Conservation (phyloP, 92 coral and sea anemone species). For the Phenganax stokvisi region DNA sequence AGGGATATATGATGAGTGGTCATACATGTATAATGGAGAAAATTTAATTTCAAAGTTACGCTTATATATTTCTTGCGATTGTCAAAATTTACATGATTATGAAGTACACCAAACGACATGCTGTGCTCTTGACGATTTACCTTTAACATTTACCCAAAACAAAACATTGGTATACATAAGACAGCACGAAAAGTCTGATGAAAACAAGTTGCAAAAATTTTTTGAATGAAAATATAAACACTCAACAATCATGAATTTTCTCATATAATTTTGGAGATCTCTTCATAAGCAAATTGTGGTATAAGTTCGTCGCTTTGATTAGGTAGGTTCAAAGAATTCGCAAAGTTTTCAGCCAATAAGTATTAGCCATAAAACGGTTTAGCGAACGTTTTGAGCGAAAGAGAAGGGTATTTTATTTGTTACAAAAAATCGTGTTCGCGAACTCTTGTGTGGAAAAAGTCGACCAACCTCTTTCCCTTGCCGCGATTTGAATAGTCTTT, state of each 20-base stretch:
- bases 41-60: neutral
- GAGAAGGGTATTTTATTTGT: constrained; percentile 3
- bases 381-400: neutral
- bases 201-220: too few species aligned
- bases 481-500: constrained; percentile 62
- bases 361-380: neutral
- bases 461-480: constrained; percentile 63
- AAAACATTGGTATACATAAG: neutral
- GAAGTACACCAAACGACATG: neutral
- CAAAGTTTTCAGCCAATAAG: neutral
- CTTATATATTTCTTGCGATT: neutral
- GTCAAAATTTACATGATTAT: neutral
- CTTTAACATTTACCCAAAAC: neutral
- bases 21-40: too few species aligned
- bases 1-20: too few species aligned
- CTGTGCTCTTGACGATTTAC: neutral
- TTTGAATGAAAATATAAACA: too few species aligned
- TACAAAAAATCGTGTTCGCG: neutral
- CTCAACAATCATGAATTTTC: too few species aligned
- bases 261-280: too few species aligned
- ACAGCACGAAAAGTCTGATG: too few species aligned
- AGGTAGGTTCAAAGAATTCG: neutral
- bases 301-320: neutral
- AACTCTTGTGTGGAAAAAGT: neutral
- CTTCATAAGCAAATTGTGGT: too few species aligned